Evolutionary conservation across 37 sponge, comb jelly and placozoan species (phyloP).

Genomic region (Geodia barretti): DNA sequence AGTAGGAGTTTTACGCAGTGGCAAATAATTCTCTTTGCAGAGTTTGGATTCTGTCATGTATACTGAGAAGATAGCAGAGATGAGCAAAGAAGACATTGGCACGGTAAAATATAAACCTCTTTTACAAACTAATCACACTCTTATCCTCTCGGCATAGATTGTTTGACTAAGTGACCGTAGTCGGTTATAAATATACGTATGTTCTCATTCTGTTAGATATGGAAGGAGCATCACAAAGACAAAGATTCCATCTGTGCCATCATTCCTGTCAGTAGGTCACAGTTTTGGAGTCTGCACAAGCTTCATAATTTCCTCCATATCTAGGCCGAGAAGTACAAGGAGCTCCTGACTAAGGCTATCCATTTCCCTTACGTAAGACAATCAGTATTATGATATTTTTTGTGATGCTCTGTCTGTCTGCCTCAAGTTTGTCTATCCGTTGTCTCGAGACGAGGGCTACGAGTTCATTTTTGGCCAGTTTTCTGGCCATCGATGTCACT

Average conservation of each 20-base stretch:
- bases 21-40: not conserved
- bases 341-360: constrained; percentile 38
- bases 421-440: constrained; percentile 70
- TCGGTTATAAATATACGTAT: not conserved
- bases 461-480: constrained; percentile 72
- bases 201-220: constrained; percentile 44
- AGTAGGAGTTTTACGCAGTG: not conserved
- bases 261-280: constrained; percentile 58
- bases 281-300: not conserved
- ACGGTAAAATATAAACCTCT: constrained; percentile 21
- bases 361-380: constrained; percentile 33
- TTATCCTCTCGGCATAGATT: not conserved
- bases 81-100: constrained; percentile 51
- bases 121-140: not conserved
- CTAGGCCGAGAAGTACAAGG: constrained; percentile 22
- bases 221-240: constrained; percentile 64
- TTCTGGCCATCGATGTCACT: constrained; percentile 49
- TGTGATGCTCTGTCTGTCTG: not conserved
- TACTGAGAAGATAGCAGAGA: constrained; percentile 34
- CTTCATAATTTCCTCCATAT: not conserved
- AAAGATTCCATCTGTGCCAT: constrained; percentile 68
- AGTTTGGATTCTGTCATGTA: constrained; percentile 49
- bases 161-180: too few species aligned
- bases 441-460: constrained; percentile 73
- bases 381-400: too few species aligned